Base-by-base conservation (phyloP, 2,888 invertebrate genomes). In the Monoplex corrugatus region DNA sequence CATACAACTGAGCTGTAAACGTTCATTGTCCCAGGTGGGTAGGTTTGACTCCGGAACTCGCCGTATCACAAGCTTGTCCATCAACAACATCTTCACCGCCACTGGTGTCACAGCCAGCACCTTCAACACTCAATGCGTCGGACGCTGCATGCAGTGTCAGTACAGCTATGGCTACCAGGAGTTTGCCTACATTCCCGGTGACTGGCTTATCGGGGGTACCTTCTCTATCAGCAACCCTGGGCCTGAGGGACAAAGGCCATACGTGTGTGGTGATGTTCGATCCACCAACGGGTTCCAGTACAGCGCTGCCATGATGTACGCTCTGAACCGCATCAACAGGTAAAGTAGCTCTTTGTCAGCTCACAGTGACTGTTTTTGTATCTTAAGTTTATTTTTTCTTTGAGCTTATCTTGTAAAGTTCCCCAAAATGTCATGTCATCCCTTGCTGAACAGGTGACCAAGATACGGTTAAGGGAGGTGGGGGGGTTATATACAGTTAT, bases 181-280 rank as follows among this genome's bases (percentile, higher is more conserved):
- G 13, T 92, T 92, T 89, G 89, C 91, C 38, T 91, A 92, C 43
- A 87, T 89, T 0, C 91, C 90, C 0, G 94, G 93, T 10, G 94
- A 95, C 44, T 89, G 95, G 40, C 89, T 93, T 8, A 90, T 95
- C 50, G 95, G 93, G 8, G 94, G 92, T 10, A 90, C 94, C 19
- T 92, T 95, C 87, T 89, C 93, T 82, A 89, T 94, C 32, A 93
- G 93, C 85, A 88, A 92, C 50, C 90, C 92, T 8, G 92, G 92
- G 0, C 78, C 86, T 10, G 86, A 83, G 10, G 91, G 89, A 63
- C 83, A 88, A n/a, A 84, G 88, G 86, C 93, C 94, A 0, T 93
- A 92, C 84, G 87, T 92, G 3, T 95, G 95, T 89, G 93, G 93
- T 0, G 90, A 89, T 10, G 75, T 92, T 19, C 92, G 91, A 23